phyloP scores from a whole-genome alignment of 2,113 vertebrate species.

The Beaufortia kweichowensis region DNA sequence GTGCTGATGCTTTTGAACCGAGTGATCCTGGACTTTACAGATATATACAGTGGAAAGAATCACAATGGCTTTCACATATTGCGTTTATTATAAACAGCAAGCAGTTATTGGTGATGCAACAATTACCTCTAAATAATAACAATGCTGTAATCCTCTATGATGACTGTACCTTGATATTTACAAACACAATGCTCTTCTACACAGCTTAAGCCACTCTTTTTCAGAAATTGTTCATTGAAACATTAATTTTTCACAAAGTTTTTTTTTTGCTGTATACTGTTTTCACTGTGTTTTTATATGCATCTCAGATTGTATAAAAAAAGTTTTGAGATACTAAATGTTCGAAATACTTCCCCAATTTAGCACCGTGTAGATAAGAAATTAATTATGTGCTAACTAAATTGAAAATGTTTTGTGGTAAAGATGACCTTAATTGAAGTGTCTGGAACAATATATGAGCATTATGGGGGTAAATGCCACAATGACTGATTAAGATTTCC shows the following conservation, averaged over 20 bases:
- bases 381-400: slow-evolving; percentile 21
- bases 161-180: slow-evolving; percentile 27
- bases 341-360: background rate
- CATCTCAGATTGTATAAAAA: background rate
- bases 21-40: slow-evolving; percentile 13
- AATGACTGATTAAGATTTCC: slow-evolving; percentile 51
- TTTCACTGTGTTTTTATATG: background rate
- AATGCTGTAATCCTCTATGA: slow-evolving; percentile 31
- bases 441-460: slow-evolving; percentile 15
- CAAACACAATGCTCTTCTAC: background rate
- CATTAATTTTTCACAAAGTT: background rate
- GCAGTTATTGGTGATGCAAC: slow-evolving; percentile 26
- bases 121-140: slow-evolving; percentile 18
- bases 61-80: slow-evolving; percentile 25
- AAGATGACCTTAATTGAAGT: slow-evolving; percentile 42
- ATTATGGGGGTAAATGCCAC: slow-evolving; percentile 41
- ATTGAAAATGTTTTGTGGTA: slow-evolving; percentile 37
- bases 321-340: background rate
- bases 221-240: background rate
- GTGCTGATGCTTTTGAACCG: background rate
- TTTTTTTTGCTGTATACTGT: background rate
- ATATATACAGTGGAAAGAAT: slow-evolving; percentile 24
- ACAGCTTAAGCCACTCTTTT: slow-evolving; percentile 2
- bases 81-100: slow-evolving; percentile 12
- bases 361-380: slow-evolving; percentile 12